A percentile compares a stretch with the other conserved stretches of the same genome.
Conservation (phyloP, 2,888 invertebrate species). For the Encarsia formosa region DNA sequence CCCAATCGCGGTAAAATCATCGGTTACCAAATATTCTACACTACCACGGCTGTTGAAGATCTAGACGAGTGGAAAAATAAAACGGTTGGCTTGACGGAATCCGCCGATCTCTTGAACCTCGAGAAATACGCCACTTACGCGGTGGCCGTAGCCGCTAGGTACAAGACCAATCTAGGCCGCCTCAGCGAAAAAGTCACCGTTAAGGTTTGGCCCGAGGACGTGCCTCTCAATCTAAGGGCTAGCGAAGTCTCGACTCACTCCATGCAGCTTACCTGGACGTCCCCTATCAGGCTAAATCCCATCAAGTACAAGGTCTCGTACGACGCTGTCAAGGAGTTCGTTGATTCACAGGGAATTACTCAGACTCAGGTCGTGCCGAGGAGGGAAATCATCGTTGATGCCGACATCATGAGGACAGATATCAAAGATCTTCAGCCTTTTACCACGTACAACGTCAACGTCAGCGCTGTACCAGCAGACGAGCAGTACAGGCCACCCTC, state of each 20-base stretch:
- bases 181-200: slow-evolving; percentile 86
- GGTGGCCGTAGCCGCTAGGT: slow-evolving; percentile 82
- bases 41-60: slow-evolving; percentile 89
- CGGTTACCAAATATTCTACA: slow-evolving; percentile 88
- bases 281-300: slow-evolving; percentile 84
- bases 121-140: slow-evolving; percentile 90
- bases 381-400: slow-evolving; percentile 68
- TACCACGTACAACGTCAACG: slow-evolving; percentile 91
- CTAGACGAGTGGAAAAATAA: slow-evolving; percentile 89
- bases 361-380: slow-evolving; percentile 79
- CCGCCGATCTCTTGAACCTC: slow-evolving; percentile 82
- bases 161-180: slow-evolving; percentile 73
- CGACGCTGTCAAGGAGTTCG: slow-evolving; percentile 89
- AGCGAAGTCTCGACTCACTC: slow-evolving; percentile 90
- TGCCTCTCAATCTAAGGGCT: slow-evolving; percentile 81
- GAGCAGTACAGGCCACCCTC: slow-evolving; percentile 83
- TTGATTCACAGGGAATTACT: slow-evolving; percentile 88
- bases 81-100: slow-evolving; percentile 79
- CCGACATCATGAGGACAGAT: slow-evolving; percentile 67
- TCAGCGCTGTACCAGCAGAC: slow-evolving; percentile 83
- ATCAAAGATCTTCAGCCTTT: slow-evolving; percentile 88
- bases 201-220: slow-evolving; percentile 88
- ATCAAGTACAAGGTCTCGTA: slow-evolving; percentile 86
- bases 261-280: slow-evolving; percentile 87
- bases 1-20: slow-evolving; percentile 77